phyloP scores from a whole-genome alignment of 2,797 vertebrate species.

The Gymnopithys bicolor region DNA sequence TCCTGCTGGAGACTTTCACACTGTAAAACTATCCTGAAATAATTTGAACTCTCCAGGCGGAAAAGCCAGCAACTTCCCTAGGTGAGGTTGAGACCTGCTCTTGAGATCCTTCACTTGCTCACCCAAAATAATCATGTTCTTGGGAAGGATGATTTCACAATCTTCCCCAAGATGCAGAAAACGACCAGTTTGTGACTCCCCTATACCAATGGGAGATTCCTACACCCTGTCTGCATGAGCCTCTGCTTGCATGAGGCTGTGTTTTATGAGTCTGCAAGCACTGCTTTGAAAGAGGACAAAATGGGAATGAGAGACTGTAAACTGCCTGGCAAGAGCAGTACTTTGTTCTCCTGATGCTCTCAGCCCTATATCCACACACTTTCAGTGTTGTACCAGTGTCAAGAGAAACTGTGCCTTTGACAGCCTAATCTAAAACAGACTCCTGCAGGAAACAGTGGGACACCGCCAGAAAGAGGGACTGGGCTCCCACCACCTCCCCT shows the following conservation, averaged over 20 bases:
- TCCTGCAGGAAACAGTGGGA: not conserved
- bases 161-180: not conserved
- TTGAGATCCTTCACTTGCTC: not conserved
- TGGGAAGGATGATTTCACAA: not conserved
- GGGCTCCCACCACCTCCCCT: not conserved
- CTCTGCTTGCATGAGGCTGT: not conserved
- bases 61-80: conserved; percentile 26
- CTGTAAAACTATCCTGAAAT: conserved; percentile 15
- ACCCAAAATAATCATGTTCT: not conserved
- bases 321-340: not conserved
- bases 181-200: not conserved
- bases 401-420: not conserved
- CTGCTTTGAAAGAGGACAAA: not conserved
- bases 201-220: not conserved
- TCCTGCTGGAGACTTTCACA: not conserved
- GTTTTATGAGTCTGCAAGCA: not conserved
- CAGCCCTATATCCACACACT: not conserved
- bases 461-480: not conserved
- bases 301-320: not conserved
- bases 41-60: not conserved
- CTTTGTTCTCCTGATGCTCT: not conserved
- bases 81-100: not conserved
- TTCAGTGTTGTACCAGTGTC: not conserved
- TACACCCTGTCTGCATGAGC: not conserved
- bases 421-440: not conserved